Evolutionary conservation across 2,888 invertebrate species (phyloP).

Genomic region (Drosophila aldrichi): DNA sequence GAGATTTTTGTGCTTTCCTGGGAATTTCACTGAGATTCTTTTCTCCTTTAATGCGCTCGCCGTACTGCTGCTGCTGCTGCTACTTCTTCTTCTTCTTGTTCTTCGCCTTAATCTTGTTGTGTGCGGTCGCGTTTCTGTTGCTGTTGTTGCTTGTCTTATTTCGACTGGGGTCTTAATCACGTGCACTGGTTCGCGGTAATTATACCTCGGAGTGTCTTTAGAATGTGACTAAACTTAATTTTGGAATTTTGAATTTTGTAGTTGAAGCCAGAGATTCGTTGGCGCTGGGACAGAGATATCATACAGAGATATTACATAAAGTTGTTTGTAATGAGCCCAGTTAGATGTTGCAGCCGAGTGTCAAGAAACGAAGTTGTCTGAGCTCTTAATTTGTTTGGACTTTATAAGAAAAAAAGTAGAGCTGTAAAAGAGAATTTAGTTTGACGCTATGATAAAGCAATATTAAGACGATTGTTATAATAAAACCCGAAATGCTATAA

Average conservation of each 20-base stretch:
- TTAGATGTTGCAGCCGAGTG: not conserved
- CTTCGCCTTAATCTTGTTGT: constrained; percentile 24
- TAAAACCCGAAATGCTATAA: no score
- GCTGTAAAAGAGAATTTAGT: not conserved
- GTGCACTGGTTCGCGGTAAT: constrained; percentile 73
- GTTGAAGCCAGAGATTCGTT: constrained; percentile 20
- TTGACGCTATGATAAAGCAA: not conserved
- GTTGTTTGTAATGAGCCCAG: constrained; percentile 4
- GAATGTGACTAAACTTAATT: constrained; percentile 80
- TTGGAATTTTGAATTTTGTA: constrained; percentile 30
- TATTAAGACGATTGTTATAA: no score
- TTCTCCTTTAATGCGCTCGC: constrained; percentile 20
- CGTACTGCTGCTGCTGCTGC: constrained; percentile 6
- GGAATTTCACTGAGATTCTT: constrained; percentile 76
- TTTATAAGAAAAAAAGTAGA: not conserved
- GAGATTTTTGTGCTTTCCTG: constrained; percentile 73
- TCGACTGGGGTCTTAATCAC: constrained; percentile 75
- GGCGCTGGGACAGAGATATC: constrained; percentile 5
- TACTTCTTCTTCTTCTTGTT: constrained; percentile 3
- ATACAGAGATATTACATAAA: not conserved
- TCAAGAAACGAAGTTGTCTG: not conserved
- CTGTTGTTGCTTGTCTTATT: constrained; percentile 15
- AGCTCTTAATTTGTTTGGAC: constrained; percentile 26
- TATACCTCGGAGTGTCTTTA: constrained; percentile 74
- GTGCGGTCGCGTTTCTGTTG: constrained; percentile 52